Evolutionary conservation across 2,113 vertebrate species (phyloP).

Genomic region (Mohoua ochrocephala): DNA sequence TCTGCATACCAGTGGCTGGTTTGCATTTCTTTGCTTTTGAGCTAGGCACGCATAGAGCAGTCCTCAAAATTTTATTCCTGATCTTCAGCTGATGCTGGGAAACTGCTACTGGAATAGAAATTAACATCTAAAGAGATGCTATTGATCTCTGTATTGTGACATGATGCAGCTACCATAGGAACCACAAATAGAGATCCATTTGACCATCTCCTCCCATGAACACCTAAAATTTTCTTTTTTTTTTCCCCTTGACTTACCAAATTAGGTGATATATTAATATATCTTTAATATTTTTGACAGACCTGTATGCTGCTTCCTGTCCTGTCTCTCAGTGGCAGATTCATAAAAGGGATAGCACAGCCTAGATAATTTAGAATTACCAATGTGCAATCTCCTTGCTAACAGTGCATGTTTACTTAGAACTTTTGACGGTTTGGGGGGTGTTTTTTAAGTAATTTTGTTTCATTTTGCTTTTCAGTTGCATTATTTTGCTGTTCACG

Average conservation of each 20-base stretch:
- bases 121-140: neutral
- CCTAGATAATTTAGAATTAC: neutral
- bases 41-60: neutral
- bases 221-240: neutral
- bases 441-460: neutral
- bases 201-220: neutral
- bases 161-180: neutral
- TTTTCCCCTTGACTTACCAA: neutral
- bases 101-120: neutral
- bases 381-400: neutral
- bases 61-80: neutral
- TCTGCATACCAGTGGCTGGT: neutral
- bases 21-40: neutral
- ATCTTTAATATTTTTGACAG: neutral
- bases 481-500: neutral
- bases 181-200: neutral
- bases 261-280: neutral
- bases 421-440: neutral
- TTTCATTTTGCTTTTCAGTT: neutral
- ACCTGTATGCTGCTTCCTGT: neutral
- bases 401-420: neutral
- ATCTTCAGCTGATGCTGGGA: neutral
- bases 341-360: neutral
- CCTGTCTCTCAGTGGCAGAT: neutral
- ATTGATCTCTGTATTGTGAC: neutral